phyloP scores from a whole-genome alignment of 2,888 invertebrate genomes.

The Caenorhabditis angaria region DNA sequence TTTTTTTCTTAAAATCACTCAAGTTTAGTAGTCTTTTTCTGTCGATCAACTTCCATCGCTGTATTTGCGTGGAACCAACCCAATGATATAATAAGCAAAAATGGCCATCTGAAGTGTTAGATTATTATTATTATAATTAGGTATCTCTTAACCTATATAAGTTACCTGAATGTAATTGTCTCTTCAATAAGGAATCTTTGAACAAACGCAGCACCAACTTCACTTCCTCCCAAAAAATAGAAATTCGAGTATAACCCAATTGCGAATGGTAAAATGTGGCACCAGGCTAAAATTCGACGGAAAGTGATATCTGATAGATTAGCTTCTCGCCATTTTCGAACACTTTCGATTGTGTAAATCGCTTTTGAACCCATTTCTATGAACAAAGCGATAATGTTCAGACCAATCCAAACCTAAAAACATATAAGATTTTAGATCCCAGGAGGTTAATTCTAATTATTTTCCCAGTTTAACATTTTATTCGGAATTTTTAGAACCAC shows the following conservation, averaged over 20 bases:
- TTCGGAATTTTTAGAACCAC: background rate
- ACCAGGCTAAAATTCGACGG: constrained; percentile 65
- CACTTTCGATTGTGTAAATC: constrained; percentile 60
- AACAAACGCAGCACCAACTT: constrained; percentile 70
- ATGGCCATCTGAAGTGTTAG: constrained; percentile 59
- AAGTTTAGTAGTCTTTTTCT: constrained; percentile 34
- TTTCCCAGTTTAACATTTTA: too few species aligned
- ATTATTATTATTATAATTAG: constrained; percentile 5
- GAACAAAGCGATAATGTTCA: constrained; percentile 74
- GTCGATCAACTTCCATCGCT: constrained; percentile 62
- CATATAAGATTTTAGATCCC: background rate
- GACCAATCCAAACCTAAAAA: constrained; percentile 72
- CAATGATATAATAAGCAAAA: constrained; percentile 63
- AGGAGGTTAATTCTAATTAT: too few species aligned
- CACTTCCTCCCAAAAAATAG: constrained; percentile 70
- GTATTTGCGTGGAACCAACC: constrained; percentile 70
- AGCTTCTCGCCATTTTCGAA: constrained; percentile 58
- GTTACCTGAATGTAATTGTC: constrained; percentile 62
- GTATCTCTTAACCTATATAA: background rate
- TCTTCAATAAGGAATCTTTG: constrained; percentile 71
- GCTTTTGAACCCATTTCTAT: constrained; percentile 71
- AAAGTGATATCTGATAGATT: constrained; percentile 64
- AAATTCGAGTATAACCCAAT: constrained; percentile 72
- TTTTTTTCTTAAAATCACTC: constrained; percentile 7
- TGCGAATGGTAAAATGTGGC: constrained; percentile 70